Evolutionary conservation across 2,797 vertebrate species (phyloP).

Genomic region (Sebastes hubbsi): DNA sequence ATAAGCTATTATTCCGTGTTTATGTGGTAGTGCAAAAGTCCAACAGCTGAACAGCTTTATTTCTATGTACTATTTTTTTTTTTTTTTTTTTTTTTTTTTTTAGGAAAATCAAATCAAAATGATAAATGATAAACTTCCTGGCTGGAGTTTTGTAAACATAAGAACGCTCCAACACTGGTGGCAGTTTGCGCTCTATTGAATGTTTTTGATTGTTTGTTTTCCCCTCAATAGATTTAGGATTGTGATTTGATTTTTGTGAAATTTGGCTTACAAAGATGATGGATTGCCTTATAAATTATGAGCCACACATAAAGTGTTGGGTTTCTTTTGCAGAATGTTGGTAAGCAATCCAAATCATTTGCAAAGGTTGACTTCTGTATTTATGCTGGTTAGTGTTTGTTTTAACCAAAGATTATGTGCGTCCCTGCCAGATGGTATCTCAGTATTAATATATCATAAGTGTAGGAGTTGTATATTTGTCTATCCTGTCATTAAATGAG

Average conservation of each 20-base stretch:
- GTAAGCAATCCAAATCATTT: background rate
- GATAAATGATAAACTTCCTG: background rate
- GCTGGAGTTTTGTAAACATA: background rate
- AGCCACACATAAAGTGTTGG: background rate
- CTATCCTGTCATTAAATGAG: background rate
- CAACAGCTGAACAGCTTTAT: background rate
- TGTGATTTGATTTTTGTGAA: conserved; percentile 15
- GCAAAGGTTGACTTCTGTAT: background rate
- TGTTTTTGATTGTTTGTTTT: conserved; percentile 12
- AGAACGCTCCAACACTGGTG: background rate
- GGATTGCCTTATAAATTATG: background rate
- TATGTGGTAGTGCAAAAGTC: background rate
- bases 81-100: background rate
- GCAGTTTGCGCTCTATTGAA: background rate
- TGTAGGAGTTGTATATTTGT: background rate
- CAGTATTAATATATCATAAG: background rate
- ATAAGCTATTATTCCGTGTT: background rate
- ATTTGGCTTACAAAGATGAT: background rate
- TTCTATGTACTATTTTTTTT: background rate
- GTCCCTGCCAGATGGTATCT: background rate
- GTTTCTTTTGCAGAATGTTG: background rate
- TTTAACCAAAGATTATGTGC: background rate
- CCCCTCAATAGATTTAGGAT: background rate
- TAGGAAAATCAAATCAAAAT: background rate
- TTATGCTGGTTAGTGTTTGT: background rate